Conservation (phyloP, 2,888 invertebrate genomes). For the Atethmia centrago region DNA sequence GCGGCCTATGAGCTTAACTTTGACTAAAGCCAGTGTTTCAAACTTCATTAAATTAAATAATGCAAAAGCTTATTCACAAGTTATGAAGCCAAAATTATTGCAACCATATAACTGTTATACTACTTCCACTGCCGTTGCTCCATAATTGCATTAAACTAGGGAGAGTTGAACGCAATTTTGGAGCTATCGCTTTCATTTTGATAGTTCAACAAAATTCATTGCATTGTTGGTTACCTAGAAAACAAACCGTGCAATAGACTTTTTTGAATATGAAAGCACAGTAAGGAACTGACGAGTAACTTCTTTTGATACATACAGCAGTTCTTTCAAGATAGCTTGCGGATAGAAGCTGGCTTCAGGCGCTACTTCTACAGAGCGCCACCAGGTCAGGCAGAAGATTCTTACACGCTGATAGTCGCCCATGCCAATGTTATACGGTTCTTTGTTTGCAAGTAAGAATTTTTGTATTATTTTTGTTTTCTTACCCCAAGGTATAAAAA, state of each 20-base stretch:
- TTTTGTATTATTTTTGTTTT: not conserved
- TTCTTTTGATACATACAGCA: slow-evolving; percentile 91
- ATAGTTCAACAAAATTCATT: not conserved
- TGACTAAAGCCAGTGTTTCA: slow-evolving; percentile 2
- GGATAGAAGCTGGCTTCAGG: slow-evolving; percentile 98
- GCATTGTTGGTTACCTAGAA: not conserved
- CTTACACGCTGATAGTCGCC: slow-evolving; percentile 97
- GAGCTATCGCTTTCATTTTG: slow-evolving; percentile 5
- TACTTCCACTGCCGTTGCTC: not conserved
- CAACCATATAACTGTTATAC: not conserved
- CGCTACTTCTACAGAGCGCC: slow-evolving; percentile 97
- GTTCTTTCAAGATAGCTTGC: slow-evolving; percentile 98
- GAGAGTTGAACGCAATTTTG: too few species aligned
- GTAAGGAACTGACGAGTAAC: slow-evolving; percentile 61
- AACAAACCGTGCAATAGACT: not conserved
- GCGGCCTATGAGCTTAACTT: not conserved
- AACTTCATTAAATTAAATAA: not conserved
- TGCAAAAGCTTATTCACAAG: not conserved
- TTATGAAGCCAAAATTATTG: not conserved
- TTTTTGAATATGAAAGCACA: not conserved
- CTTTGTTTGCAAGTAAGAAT: slow-evolving; percentile 94
- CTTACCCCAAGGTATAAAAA: not conserved
- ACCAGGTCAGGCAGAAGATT: slow-evolving; percentile 94
- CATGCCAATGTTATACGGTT: slow-evolving; percentile 99
- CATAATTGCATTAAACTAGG: not conserved